phyloP scores from a whole-genome alignment of 2,888 invertebrate species.

The Rhogogaster chlorosoma region DNA sequence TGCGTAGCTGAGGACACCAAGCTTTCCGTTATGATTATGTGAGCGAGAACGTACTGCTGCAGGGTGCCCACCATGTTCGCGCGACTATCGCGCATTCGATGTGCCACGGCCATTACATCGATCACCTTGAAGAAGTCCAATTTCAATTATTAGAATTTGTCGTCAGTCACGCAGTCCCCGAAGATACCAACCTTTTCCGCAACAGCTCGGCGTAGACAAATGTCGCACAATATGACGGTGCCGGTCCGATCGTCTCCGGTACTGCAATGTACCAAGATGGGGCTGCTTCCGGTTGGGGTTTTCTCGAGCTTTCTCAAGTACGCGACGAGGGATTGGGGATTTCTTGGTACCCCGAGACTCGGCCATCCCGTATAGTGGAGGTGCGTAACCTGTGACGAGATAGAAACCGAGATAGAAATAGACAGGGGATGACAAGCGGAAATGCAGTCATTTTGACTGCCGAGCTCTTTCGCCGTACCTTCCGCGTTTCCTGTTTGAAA shows the following conservation, averaged over 20 bases:
- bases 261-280: slow-evolving; percentile 81
- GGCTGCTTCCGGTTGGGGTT: slow-evolving; percentile 70
- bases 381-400: slow-evolving; percentile 74
- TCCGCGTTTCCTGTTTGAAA: slow-evolving; percentile 55
- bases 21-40: slow-evolving; percentile 77
- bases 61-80: slow-evolving; percentile 71
- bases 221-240: slow-evolving; percentile 81
- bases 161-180: slow-evolving; percentile 60
- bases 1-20: slow-evolving; percentile 60
- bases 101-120: slow-evolving; percentile 57
- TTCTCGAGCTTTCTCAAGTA: slow-evolving; percentile 75
- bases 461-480: slow-evolving; percentile 56
- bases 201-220: slow-evolving; percentile 79
- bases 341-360: slow-evolving; percentile 78
- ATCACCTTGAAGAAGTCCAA: slow-evolving; percentile 58
- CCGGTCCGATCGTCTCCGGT: slow-evolving; percentile 83
- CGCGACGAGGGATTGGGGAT: slow-evolving; percentile 73
- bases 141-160: slow-evolving; percentile 51
- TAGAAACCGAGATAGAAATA: background rate
- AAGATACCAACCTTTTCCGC: slow-evolving; percentile 69
- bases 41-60: slow-evolving; percentile 78
- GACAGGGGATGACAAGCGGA: slow-evolving; percentile 40
- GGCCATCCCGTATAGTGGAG: slow-evolving; percentile 80
- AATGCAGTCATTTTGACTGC: slow-evolving; percentile 62
- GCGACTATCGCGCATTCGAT: slow-evolving; percentile 63